These are phyloP conservation scores for Leptodactylus fuscus DNA, from an alignment of 2,113 vertebrate genomes.

Conservation along the genomic window DNA sequence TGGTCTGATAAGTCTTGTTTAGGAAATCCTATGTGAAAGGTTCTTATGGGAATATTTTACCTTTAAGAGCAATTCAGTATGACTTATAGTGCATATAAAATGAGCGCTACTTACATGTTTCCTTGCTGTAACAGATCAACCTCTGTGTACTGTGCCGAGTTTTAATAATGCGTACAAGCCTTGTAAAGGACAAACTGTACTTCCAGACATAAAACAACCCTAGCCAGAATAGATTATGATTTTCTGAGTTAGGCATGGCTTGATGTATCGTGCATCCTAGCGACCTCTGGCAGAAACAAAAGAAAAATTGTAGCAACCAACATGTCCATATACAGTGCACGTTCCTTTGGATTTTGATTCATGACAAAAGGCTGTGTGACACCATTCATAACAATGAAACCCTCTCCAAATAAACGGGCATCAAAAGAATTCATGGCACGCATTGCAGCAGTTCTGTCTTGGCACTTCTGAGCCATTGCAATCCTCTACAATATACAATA, in stretches of 20 bases:
- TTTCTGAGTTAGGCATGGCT: slow-evolving; percentile 19
- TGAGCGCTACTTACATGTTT: background rate
- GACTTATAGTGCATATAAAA: background rate
- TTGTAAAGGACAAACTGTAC: slow-evolving; percentile 37
- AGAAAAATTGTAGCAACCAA: slow-evolving; percentile 17
- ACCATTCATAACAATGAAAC: slow-evolving; percentile 11
- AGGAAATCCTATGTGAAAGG: background rate
- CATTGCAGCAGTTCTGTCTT: background rate
- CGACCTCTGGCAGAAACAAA: slow-evolving; percentile 8
- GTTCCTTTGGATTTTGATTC: slow-evolving; percentile 13
- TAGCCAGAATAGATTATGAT: slow-evolving; percentile 16
- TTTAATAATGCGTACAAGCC: background rate
- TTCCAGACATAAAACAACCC: slow-evolving; percentile 12
- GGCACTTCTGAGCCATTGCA: background rate
- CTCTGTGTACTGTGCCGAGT: background rate
- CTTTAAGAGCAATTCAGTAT: background rate
- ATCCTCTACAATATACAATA: too few species aligned
- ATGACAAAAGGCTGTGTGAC: background rate
- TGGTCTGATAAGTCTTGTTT: background rate
- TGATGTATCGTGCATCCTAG: slow-evolving; percentile 18
- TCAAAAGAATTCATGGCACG: background rate
- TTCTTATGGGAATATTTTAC: background rate
- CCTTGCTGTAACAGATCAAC: slow-evolving; percentile 10
- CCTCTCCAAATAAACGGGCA: background rate
- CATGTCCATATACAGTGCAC: background rate